These are phyloP conservation scores for Pentamera pediparva DNA, from an alignment of 53 echinoderm and acorn worm genomes.

Conservation along the genomic window DNA sequence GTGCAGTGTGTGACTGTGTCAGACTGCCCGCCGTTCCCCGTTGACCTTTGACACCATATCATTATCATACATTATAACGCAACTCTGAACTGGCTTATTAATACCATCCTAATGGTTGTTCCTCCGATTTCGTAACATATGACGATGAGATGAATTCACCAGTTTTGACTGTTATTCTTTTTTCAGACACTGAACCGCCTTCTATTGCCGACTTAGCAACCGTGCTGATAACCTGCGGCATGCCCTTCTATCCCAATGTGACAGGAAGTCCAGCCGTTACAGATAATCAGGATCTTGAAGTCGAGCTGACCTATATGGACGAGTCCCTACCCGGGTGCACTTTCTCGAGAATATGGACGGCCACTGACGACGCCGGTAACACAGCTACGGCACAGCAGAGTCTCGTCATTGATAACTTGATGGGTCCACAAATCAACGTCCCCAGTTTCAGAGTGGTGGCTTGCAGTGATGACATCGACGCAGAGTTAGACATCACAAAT, in stretches of 20 bases:
- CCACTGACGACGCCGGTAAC: constrained; percentile 20
- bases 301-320: not conserved
- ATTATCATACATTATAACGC: no score
- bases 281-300: constrained; percentile 1
- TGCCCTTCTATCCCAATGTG: not conserved
- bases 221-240: not conserved
- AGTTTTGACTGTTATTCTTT: no score
- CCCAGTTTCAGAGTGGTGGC: not conserved
- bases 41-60: no score
- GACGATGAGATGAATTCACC: no score
- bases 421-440: constrained; percentile 7
- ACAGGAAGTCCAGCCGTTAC: constrained; percentile 7
- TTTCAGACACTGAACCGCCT: constrained; percentile 13
- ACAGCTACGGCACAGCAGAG: not conserved
- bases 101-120: no score
- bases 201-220: not conserved
- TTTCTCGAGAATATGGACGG: not conserved
- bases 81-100: no score
- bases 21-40: no score
- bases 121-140: no score
- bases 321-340: not conserved
- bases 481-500: constrained; percentile 11
- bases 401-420: not conserved
- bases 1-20: no score
- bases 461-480: constrained; percentile 8